Base-by-base conservation (phyloP, 2,888 invertebrate genomes). In the Tholera decimalis region DNA sequence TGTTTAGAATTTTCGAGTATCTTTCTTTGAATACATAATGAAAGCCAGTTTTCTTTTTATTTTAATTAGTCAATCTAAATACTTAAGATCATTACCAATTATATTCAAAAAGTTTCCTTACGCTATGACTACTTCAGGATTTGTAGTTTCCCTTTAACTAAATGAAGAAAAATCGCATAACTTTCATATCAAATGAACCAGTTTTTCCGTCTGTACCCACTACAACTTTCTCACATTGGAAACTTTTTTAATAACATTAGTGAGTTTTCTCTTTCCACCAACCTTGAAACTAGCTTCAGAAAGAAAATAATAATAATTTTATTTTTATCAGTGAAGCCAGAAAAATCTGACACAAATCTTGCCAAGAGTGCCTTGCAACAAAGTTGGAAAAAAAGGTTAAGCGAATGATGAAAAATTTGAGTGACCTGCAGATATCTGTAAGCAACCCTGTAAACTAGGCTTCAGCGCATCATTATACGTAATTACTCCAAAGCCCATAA, bases 191-290 rank as follows among this genome's bases (percentile, higher is more conserved):
- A 54, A 65, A 68, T 49, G 64, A 63, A 37, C 24, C 73, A 15
- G 46, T 63, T 49, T 60, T 63, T 54, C 64, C 54, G 15, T 54
- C 64, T 49, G 15, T 43, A 43, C 51, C 7, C 49, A 3, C 18
- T 9, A 15, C 24, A 71, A 73, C 24, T 63, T 54, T n/a, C 22
- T 26, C 30, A 64, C 18, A 49, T 39, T 30, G 37, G 30, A 54
- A 68, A 64, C 22, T 73, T 68, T 63, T 54, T 68, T 68, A 68
- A 68, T 68, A 68, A 54, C 37, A 64, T 73, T 64, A 64, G 43
- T 37, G 15, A 49, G 43, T 39, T 64, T 63, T 18, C 15, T 41
- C 37, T 43, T 53, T 49, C n/a, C 9, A 47, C 22, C 28, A 13
- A 39, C 63, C 46, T 51, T 46, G 46, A 51, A 28, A 51, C 33